These are phyloP conservation scores for Thereva unica DNA, from an alignment of 2,888 invertebrate species.

Conservation along the genomic window DNA sequence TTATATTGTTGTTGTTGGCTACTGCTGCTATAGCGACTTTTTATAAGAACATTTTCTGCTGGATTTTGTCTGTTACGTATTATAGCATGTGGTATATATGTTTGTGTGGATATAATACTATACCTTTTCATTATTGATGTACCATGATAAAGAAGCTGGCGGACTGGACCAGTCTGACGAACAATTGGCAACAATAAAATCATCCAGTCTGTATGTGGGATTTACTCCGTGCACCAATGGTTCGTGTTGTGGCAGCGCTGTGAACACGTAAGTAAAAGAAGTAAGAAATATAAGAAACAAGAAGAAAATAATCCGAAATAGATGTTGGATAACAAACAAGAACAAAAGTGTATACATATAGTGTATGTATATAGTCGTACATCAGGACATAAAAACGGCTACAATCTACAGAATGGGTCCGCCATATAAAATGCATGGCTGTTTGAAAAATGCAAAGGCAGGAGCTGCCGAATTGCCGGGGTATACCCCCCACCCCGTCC, in stretches of 20 bases:
- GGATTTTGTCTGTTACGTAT: not conserved
- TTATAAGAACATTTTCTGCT: too few species aligned
- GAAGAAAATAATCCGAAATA: constrained; percentile 13
- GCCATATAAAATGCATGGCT: constrained; percentile 25
- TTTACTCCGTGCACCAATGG: constrained; percentile 53
- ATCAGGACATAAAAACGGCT: constrained; percentile 23
- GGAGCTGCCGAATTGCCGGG: constrained; percentile 10
- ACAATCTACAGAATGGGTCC: constrained; percentile 8
- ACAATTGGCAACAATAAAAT: constrained; percentile 54
- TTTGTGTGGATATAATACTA: constrained; percentile 7
- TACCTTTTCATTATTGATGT: constrained; percentile 53
- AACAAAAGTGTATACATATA: constrained; percentile 6
- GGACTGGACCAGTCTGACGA: constrained; percentile 55
- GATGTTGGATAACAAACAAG: constrained; percentile 9
- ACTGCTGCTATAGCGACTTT: too few species aligned
- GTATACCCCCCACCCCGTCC: not conserved
- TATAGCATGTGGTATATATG: not conserved
- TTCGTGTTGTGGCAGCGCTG: constrained; percentile 54
- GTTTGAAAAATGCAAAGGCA: constrained; percentile 23
- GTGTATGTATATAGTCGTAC: constrained; percentile 9
- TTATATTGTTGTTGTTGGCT: not conserved
- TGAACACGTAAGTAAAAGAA: constrained; percentile 31
- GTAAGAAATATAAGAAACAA: constrained; percentile 1
- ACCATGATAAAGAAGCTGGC: constrained; percentile 52
- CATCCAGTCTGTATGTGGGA: constrained; percentile 51